These are phyloP conservation scores for Nephrotoma appendiculata DNA, from an alignment of 2,888 invertebrate genomes.

Conservation along the genomic window DNA sequence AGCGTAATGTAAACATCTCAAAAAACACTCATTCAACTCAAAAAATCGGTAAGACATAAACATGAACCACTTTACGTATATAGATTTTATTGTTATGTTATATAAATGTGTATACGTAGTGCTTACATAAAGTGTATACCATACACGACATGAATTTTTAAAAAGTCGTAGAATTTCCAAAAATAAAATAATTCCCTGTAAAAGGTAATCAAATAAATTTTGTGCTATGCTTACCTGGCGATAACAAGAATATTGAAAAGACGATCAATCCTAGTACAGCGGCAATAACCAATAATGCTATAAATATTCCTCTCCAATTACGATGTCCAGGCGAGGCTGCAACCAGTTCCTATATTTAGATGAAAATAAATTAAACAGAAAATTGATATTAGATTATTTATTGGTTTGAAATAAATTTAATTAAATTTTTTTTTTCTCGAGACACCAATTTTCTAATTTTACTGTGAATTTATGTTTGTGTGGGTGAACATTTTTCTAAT, in stretches of 20 bases:
- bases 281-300: conserved; percentile 79
- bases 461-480: not conserved
- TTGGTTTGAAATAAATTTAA: not conserved
- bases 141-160: not conserved
- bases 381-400: not conserved
- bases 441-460: not conserved
- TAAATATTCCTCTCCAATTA: conserved; percentile 91
- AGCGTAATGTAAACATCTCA: too few relatives aligned
- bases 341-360: conserved; percentile 60
- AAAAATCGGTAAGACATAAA: too few relatives aligned
- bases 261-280: conserved; percentile 79
- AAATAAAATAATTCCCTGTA: not conserved
- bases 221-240: conserved; percentile 40
- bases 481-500: not conserved
- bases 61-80: not conserved
- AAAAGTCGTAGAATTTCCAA: too few relatives aligned
- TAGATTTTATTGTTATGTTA: not conserved
- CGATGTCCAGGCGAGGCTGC: conserved; percentile 73
- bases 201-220: not conserved
- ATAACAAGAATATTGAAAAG: conserved; percentile 79
- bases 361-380: not conserved
- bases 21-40: too few relatives aligned
- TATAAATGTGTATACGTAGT: not conserved
- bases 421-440: not conserved
- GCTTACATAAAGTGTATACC: not conserved